Percentiles rank a stretch among this genome's conserved stretches.
phyloP scores from a whole-genome alignment of 2,888 invertebrate species.

The Volucella zonaria region DNA sequence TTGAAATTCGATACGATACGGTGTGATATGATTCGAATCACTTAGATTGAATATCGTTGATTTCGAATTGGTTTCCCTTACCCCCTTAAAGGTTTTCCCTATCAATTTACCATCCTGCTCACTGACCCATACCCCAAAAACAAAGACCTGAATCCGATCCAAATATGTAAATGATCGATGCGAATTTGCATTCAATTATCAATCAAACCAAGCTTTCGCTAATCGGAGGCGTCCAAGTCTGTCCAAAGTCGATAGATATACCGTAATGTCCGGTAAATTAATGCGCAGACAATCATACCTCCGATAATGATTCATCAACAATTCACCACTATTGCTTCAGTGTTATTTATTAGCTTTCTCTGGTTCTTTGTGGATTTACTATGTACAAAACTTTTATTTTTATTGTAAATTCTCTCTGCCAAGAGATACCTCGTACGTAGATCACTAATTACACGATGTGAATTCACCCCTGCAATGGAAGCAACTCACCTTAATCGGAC shows the following conservation, averaged over 20 bases:
- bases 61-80: too few relatives aligned
- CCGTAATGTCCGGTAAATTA: neutral
- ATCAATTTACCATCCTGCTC: too few relatives aligned
- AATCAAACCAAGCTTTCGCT: slow-evolving; percentile 10
- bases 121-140: too few relatives aligned
- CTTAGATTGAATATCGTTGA: too few relatives aligned
- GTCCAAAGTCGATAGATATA: neutral
- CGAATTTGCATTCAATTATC: slow-evolving; percentile 15
- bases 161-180: neutral
- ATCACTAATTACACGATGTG: slow-evolving; percentile 13
- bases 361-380: neutral
- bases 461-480: slow-evolving; percentile 10
- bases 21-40: too few relatives aligned
- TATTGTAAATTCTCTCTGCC: neutral
- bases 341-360: slow-evolving; percentile 44
- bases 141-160: too few relatives aligned
- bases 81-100: too few relatives aligned
- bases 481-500: neutral
- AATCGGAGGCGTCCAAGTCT: neutral
- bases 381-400: neutral
- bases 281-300: neutral
- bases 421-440: too few relatives aligned
- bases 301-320: neutral
- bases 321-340: slow-evolving; percentile 18
- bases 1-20: too few relatives aligned